Evolutionary conservation across 1,140 invertebrate species (phyloP).

Genomic region (Euwallacea similis): DNA sequence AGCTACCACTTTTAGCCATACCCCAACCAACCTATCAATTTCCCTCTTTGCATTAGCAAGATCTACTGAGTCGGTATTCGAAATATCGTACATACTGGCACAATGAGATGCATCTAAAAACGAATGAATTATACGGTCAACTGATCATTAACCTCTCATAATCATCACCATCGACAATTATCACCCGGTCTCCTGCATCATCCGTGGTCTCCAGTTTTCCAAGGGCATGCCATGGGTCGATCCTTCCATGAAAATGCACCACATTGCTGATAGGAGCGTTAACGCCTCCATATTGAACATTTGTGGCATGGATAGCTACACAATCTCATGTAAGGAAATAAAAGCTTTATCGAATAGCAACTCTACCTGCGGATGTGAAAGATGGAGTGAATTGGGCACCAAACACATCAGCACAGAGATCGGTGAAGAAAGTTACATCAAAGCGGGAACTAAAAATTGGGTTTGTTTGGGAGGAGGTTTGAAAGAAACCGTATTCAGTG

Average conservation of each 20-base stretch:
- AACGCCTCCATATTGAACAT: slow-evolving; percentile 63
- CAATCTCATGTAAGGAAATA: not conserved
- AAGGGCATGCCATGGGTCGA: slow-evolving; percentile 68
- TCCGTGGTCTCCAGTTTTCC: slow-evolving; percentile 61
- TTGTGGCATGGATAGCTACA: slow-evolving; percentile 59
- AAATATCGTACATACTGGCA: slow-evolving; percentile 66
- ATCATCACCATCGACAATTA: slow-evolving; percentile 18
- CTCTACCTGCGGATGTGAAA: not conserved
- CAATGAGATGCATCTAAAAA: slow-evolving; percentile 71
- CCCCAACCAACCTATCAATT: slow-evolving; percentile 31
- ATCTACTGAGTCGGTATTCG: slow-evolving; percentile 57
- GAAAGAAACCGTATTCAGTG: slow-evolving; percentile 82
- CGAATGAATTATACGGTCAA: too few relatives aligned
- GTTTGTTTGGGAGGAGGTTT: slow-evolving; percentile 65
- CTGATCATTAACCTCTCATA: too few relatives aligned
- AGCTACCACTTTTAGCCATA: slow-evolving; percentile 21
- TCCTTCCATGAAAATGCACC: slow-evolving; percentile 64
- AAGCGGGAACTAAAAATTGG: slow-evolving; percentile 68
- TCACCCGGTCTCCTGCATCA: slow-evolving; percentile 53
- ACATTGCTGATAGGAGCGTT: slow-evolving; percentile 62
- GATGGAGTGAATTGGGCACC: slow-evolving; percentile 50
- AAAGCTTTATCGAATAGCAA: not conserved
- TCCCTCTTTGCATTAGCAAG: slow-evolving; percentile 61
- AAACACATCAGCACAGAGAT: slow-evolving; percentile 71
- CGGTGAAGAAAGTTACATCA: slow-evolving; percentile 63